These are phyloP conservation scores for Melipona bicolor DNA, from an alignment of 2,888 invertebrate genomes.

Conservation along the genomic window DNA sequence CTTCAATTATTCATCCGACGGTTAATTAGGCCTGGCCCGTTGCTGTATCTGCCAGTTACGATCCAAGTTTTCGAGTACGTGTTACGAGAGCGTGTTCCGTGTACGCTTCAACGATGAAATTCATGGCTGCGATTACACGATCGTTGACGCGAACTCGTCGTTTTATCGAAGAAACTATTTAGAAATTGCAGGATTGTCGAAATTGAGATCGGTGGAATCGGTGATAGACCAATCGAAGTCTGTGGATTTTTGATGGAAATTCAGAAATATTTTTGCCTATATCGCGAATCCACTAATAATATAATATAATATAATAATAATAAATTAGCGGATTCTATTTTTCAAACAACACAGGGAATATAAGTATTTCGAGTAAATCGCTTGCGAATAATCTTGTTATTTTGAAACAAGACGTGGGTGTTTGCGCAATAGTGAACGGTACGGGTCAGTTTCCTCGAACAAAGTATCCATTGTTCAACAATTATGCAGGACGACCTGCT, in stretches of 20 bases:
- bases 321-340: too few relatives aligned
- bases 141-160: not conserved
- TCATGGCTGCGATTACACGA: not conserved
- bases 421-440: not conserved
- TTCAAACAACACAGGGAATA: too few relatives aligned
- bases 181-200: not conserved
- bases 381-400: too few relatives aligned
- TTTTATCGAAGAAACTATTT: not conserved
- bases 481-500: not conserved
- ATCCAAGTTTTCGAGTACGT: not conserved
- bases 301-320: too few relatives aligned
- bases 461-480: not conserved
- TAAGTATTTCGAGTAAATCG: too few relatives aligned
- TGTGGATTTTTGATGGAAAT: not conserved
- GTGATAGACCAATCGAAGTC: not conserved
- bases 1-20: slow-evolving; percentile 19
- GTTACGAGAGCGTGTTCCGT: not conserved
- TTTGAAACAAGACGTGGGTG: too few relatives aligned
- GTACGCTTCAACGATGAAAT: not conserved
- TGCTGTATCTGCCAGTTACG: not conserved
- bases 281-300: too few relatives aligned
- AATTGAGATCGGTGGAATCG: not conserved
- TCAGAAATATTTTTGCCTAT: not conserved
- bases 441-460: not conserved
- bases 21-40: slow-evolving; percentile 17